A percentile compares a stretch with the other conserved stretches of the same genome.
Conservation (phyloP, 53 echinoderm and acorn worm species). For the Holothuria leucospilota region DNA sequence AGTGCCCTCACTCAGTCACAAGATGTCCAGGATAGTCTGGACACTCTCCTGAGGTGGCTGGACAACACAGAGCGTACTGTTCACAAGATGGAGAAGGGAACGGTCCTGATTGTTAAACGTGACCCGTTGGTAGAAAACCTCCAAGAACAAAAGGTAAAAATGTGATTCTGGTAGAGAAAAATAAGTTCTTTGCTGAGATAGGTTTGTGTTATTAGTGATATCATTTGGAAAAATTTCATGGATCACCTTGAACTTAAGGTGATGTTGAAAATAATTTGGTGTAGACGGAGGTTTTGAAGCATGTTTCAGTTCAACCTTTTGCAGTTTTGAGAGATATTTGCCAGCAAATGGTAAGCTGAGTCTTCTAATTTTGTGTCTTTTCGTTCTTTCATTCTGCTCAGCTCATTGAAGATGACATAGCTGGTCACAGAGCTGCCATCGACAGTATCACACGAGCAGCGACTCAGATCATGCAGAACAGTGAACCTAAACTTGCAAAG, state of each 20-base stretch:
- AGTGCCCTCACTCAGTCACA: constrained; percentile 86
- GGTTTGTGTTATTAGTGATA: too few species aligned
- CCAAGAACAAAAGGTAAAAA: constrained; percentile 90
- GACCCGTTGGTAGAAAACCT: constrained; percentile 91
- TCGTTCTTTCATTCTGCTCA: constrained; percentile 15
- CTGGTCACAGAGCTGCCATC: constrained; percentile 81
- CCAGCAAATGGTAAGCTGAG: not conserved
- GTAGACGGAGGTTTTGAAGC: too few species aligned
- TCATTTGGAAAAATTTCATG: too few species aligned
- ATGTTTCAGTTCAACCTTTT: not conserved
- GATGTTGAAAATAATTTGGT: too few species aligned
- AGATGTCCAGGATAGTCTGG: constrained; percentile 93
- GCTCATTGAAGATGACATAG: constrained; percentile 89
- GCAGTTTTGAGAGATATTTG: not conserved
- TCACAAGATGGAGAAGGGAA: constrained; percentile 93
- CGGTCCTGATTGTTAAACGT: constrained; percentile 78
- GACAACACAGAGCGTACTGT: constrained; percentile 81
- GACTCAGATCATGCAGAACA: constrained; percentile 74
- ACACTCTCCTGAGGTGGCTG: constrained; percentile 85
- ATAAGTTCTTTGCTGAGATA: too few species aligned
- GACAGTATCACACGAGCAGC: constrained; percentile 76
- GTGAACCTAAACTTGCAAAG: constrained; percentile 87
- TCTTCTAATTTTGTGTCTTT: not conserved
- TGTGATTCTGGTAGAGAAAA: not conserved
- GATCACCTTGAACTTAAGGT: too few species aligned